Conservation (phyloP, 2,888 invertebrate genomes). For the Cephus pygmeus region DNA sequence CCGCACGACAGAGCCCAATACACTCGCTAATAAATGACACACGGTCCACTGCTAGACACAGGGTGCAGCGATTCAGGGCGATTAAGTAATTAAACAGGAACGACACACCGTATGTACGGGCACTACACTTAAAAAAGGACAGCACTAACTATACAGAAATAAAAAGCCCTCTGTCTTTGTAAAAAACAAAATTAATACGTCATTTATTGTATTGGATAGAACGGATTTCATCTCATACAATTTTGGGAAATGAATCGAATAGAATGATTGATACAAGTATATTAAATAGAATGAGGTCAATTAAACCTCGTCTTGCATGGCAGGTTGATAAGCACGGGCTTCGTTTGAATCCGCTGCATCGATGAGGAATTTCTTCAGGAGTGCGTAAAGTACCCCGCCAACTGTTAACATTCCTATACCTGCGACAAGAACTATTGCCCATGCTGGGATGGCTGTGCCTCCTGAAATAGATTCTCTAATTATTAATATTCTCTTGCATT, state of each 20-base stretch:
- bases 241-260: not conserved
- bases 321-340: constrained; percentile 69
- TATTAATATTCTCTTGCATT: not conserved
- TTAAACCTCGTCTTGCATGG: constrained; percentile 70
- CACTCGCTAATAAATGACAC: not conserved
- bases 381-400: constrained; percentile 77
- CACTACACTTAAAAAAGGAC: not conserved
- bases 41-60: not conserved
- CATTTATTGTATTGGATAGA: not conserved
- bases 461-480: constrained; percentile 64
- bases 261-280: not conserved
- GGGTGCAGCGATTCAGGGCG: not conserved
- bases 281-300: not conserved
- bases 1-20: not conserved
- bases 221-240: not conserved
- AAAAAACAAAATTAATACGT: not conserved
- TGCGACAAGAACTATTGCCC: constrained; percentile 78
- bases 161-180: not conserved
- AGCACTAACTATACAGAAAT: not conserved
- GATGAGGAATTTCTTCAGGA: constrained; percentile 77
- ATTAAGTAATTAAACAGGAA: not conserved
- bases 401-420: constrained; percentile 76
- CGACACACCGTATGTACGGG: not conserved
- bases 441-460: constrained; percentile 79
- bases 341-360: constrained; percentile 68